Evolutionary conservation across 2,888 invertebrate genomes (phyloP).

Genomic region (Xestobium rufovillosum): DNA sequence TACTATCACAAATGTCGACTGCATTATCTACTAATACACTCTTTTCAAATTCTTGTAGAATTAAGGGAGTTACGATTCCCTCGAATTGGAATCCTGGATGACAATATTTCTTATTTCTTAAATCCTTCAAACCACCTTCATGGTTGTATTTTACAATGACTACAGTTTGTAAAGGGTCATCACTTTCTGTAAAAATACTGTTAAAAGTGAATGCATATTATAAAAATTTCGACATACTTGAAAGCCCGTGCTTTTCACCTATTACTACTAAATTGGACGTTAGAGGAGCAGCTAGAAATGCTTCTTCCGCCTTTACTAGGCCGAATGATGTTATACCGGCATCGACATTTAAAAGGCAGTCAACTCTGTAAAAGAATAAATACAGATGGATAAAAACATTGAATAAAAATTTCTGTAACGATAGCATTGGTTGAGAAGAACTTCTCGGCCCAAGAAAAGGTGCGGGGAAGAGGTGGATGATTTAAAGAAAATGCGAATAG

Average conservation of each 20-base stretch:
- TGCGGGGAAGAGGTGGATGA: too few species aligned
- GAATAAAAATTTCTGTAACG: too few species aligned
- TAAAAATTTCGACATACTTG: slow-evolving; percentile 23
- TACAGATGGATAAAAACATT: too few species aligned
- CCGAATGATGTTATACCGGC: slow-evolving; percentile 51
- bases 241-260: slow-evolving; percentile 44
- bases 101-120: slow-evolving; percentile 52
- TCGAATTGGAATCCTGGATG: slow-evolving; percentile 57
- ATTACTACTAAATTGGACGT: slow-evolving; percentile 42
- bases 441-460: too few species aligned
- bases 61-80: slow-evolving; percentile 51
- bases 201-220: slow-evolving; percentile 8
- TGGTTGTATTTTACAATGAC: slow-evolving; percentile 49
- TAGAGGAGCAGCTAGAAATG: slow-evolving; percentile 47
- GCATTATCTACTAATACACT: slow-evolving; percentile 27
- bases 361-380: slow-evolving; percentile 43
- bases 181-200: slow-evolving; percentile 21
- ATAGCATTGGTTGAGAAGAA: too few species aligned
- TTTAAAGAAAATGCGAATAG: too few species aligned
- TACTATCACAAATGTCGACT: slow-evolving; percentile 23
- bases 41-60: slow-evolving; percentile 54
- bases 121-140: slow-evolving; percentile 44
- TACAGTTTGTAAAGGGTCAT: slow-evolving; percentile 50
- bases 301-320: slow-evolving; percentile 54
- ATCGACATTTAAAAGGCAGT: slow-evolving; percentile 52